Conservation (phyloP, 2,797 vertebrate genomes). For the Rhinoraja longicauda region DNA sequence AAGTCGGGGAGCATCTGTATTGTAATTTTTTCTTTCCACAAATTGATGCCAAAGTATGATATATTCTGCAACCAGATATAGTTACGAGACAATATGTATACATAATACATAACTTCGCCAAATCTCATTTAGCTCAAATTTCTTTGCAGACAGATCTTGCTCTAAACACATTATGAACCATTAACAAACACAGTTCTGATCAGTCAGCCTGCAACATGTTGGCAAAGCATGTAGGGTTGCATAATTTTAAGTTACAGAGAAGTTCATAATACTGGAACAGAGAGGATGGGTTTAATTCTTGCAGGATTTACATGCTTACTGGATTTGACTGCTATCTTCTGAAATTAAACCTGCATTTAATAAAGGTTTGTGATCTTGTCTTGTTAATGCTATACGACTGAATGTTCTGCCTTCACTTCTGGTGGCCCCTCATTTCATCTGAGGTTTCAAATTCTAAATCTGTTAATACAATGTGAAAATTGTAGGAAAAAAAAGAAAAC, state of each 20-base stretch:
- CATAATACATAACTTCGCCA: slow-evolving; percentile 6
- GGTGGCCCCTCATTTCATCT: no score
- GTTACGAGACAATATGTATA: background rate
- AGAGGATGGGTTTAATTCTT: background rate
- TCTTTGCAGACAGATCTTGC: background rate
- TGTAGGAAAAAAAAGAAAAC: background rate
- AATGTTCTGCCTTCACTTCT: no score
- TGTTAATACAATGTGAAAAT: background rate
- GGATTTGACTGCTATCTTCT: background rate
- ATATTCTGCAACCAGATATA: background rate
- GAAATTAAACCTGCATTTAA: background rate
- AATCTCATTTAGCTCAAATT: background rate
- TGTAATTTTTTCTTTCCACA: slow-evolving; percentile 3
- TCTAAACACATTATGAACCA: no score
- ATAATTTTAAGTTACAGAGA: background rate
- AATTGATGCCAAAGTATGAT: background rate
- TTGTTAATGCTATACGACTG: background rate
- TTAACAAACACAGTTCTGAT: background rate
- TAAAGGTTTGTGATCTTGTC: background rate
- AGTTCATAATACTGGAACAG: background rate
- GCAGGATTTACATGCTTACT: background rate
- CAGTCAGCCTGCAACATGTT: background rate
- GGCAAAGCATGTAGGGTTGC: background rate
- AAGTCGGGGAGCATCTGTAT: no score
- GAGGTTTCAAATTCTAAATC: background rate